Percentiles rank a stretch among this genome's conserved stretches.
Evolutionary conservation across 2,797 vertebrate genomes (phyloP).

Genomic region (Neosilurus mollespiculum): DNA sequence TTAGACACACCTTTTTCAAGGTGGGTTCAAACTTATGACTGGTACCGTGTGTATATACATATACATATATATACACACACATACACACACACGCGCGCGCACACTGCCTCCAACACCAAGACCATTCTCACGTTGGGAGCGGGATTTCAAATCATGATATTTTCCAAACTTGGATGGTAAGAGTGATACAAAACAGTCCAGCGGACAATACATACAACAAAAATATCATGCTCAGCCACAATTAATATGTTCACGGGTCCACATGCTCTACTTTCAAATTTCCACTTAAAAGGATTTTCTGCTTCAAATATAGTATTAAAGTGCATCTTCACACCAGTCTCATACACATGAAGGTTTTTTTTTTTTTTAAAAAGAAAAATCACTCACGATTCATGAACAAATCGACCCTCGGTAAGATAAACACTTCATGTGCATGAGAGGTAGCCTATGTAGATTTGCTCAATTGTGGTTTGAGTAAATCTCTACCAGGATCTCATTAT

Average conservation of each 20-base stretch:
- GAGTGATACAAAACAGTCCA: neutral
- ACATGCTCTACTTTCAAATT: neutral
- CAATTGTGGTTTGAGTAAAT: neutral
- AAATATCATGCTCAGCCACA: neutral
- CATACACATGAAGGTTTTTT: too few species aligned
- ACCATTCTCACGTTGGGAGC: constrained; percentile 9
- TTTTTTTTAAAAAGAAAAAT: neutral
- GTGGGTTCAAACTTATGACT: too few species aligned
- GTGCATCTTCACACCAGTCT: too few species aligned
- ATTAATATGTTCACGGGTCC: neutral
- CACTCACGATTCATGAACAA: neutral
- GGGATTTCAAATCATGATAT: neutral
- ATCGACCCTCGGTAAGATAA: neutral
- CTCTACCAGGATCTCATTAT: neutral
- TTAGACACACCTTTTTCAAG: too few species aligned
- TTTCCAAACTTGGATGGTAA: neutral
- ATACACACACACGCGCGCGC: too few species aligned
- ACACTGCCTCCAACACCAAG: neutral
- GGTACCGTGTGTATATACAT: too few species aligned
- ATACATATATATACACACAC: too few species aligned
- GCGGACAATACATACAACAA: neutral
- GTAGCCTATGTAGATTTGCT: neutral
- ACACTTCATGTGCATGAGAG: neutral
- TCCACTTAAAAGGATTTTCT: neutral
- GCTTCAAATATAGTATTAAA: too few species aligned